Evolutionary conservation across 2,113 vertebrate species (phyloP).

Genomic region (Mormyrus lacerda): DNA sequence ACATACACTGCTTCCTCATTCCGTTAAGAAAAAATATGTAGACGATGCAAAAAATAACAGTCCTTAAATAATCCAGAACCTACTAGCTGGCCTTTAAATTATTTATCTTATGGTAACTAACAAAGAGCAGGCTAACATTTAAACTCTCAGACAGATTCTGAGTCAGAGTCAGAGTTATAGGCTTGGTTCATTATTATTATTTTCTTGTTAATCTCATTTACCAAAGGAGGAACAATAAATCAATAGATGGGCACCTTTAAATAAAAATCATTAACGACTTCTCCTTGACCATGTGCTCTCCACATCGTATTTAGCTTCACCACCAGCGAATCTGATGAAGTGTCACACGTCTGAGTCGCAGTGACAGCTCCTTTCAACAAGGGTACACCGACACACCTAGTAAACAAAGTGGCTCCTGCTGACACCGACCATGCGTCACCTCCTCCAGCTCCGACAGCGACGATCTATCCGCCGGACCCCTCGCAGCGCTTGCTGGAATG

Average conservation of each 20-base stretch:
- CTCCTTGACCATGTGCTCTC: neutral
- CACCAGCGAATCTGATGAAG: slow-evolving; percentile 3
- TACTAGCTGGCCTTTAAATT: neutral
- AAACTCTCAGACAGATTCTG: neutral
- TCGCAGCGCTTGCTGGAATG: neutral
- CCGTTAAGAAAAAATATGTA: neutral
- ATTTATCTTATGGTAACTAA: neutral
- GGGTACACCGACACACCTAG: neutral
- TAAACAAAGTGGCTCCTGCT: slow-evolving; percentile 3
- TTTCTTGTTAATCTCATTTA: neutral
- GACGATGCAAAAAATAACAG: neutral
- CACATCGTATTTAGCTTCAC: neutral
- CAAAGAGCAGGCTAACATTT: neutral
- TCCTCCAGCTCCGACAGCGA: neutral
- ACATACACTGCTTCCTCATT: neutral
- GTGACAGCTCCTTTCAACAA: slow-evolving; percentile 5
- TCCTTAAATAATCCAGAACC: neutral
- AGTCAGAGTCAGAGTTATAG: neutral
- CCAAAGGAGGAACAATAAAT: neutral
- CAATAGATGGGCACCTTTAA: neutral
- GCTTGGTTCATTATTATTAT: neutral
- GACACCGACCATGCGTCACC: neutral
- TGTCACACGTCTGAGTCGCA: neutral
- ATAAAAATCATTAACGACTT: neutral
- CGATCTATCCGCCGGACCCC: neutral